Base-by-base conservation (phyloP, 1,140 invertebrate genomes). In the Littorina saxatilis region DNA sequence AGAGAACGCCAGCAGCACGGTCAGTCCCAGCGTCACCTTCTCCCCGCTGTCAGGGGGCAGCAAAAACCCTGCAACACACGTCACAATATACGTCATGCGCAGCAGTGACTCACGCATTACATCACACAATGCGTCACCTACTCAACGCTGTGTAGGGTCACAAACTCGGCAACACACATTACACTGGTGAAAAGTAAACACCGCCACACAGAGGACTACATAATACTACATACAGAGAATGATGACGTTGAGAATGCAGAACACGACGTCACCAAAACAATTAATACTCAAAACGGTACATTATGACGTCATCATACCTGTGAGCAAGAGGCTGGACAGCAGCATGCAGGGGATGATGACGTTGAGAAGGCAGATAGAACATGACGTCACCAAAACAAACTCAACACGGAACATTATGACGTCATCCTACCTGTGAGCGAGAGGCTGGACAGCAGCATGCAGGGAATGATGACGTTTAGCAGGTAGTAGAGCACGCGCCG, bases 1-100 rank as follows among this genome's bases (percentile, higher is more conserved):
- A 76, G 93, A 94, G 85, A 95, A 94, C 0, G 94, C 93, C 15
- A 95, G 88, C 1, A 95, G 90, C n/a, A 95, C 93, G 9, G 94
- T 94, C 47, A 91, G 76, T 32, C 91, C 91, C 0, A 92, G 84
- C 13, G 90, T 91, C 9, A 92, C 88, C 75, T 92, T 92, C 82
- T 92, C 91, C 0, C 91, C 92, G 11, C 86, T 87, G 75, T 92
- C 91, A 29, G 90, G 90, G 1, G 92, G 92, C 23, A 92, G 81
- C 20, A 89, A 72, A 82, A 92, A 91, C 17, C 87, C 85, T 58
- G 55, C 5, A 58, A 47, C 43, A 47, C 7, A 47, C 43, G 17
- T 5, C 17, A 58, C 9, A 9, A 58, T 7, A 20, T 23, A 11
- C 55, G 4, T 23, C 9, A 23, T 11, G 9, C 9, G 55, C n/a